Conservation (phyloP, 1,140 invertebrate species). For the Drosophila jambulina region DNA sequence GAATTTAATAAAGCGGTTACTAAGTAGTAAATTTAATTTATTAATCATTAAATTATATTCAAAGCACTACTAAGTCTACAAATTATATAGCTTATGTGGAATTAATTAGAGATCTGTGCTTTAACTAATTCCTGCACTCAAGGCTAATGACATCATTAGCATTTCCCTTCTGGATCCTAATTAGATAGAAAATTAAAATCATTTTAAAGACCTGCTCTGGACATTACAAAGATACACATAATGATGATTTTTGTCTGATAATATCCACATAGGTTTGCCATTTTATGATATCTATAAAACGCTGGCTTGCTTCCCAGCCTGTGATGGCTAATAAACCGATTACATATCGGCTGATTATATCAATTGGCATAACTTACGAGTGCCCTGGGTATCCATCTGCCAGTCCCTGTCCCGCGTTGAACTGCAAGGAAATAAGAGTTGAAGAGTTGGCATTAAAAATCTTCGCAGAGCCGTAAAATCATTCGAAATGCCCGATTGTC, state of each 20-base stretch:
- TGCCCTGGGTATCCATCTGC: conserved; percentile 57
- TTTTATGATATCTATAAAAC: conserved; percentile 45
- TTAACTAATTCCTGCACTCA: neutral
- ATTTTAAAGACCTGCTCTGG: conserved; percentile 13
- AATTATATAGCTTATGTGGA: neutral
- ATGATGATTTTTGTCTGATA: conserved; percentile 18
- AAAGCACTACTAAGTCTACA: neutral
- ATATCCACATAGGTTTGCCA: conserved; percentile 17
- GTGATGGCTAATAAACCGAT: conserved; percentile 40
- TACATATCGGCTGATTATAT: conserved; percentile 29
- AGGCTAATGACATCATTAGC: neutral
- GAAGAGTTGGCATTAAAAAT: conserved; percentile 25
- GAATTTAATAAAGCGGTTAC: neutral
- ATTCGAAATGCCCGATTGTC: conserved; percentile 23
- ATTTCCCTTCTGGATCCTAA: conserved; percentile 7
- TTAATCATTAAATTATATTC: neutral
- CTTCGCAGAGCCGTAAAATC: conserved; percentile 24
- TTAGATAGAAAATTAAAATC: conserved; percentile 14
- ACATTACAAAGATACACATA: neutral
- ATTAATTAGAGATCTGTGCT: neutral
- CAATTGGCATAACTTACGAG: conserved; percentile 56
- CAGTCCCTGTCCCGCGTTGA: neutral
- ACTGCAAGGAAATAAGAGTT: conserved; percentile 46
- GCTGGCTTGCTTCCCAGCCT: conserved; percentile 2
- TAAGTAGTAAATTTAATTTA: neutral